Conservation (phyloP, 2,888 invertebrate species). For the Synergus umbraculus region DNA sequence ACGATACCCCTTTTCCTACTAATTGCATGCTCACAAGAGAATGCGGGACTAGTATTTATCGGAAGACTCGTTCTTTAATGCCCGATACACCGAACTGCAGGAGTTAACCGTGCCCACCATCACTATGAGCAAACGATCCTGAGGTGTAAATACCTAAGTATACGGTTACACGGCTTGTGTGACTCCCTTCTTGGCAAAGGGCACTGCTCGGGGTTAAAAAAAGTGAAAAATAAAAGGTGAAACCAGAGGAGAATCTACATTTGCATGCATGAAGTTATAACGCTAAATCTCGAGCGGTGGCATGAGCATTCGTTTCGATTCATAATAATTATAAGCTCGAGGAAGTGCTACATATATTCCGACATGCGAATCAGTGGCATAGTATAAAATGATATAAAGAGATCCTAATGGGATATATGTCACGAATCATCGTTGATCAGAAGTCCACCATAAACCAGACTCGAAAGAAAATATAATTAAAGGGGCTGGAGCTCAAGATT, state of each 20-base stretch:
- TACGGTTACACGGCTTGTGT: conserved; percentile 27
- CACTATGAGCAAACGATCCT: conserved; percentile 13
- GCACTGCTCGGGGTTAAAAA: background rate
- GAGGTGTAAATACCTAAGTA: conserved; percentile 20
- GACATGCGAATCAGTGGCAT: background rate
- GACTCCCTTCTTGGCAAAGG: conserved; percentile 5
- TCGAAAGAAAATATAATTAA: background rate
- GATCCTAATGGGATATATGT: background rate
- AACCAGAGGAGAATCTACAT: background rate
- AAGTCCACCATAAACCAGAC: background rate
- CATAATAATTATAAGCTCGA: conserved; percentile 5
- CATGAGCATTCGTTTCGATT: background rate
- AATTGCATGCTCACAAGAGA: conserved; percentile 50
- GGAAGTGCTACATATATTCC: conserved; percentile 7
- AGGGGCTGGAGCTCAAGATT: conserved; percentile 7
- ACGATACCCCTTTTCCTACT: conserved; percentile 35
- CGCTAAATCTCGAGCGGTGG: background rate
- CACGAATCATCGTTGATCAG: background rate
- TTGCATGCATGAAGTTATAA: conserved; percentile 6
- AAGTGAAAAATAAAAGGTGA: background rate
- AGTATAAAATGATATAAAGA: background rate
- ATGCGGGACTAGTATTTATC: conserved; percentile 52
- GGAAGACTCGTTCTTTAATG: conserved; percentile 45
- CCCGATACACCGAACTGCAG: conserved; percentile 40
- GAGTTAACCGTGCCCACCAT: conserved; percentile 7